Evolutionary conservation across 1,140 invertebrate genomes (phyloP).

Genomic region (Lanistes nyassanus): DNA sequence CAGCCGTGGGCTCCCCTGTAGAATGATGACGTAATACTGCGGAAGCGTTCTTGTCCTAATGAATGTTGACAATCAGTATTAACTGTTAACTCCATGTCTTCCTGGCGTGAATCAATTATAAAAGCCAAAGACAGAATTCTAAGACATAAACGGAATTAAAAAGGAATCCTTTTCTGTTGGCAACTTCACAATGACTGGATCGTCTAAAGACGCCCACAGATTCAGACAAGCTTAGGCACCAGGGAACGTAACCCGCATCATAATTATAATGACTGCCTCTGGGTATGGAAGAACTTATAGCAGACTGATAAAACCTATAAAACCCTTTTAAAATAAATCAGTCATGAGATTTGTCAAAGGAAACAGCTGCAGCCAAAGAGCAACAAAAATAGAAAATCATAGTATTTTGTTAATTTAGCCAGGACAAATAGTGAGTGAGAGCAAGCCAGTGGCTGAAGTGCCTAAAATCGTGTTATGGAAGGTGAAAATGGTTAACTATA

Average conservation of each 20-base stretch:
- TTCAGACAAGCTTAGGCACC: too few species aligned
- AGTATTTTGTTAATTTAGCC: not conserved
- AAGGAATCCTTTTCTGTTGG: not conserved
- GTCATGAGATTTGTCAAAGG: not conserved
- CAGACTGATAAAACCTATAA: too few species aligned
- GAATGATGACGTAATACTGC: slow-evolving; percentile 67
- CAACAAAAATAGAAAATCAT: not conserved
- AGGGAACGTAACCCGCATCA: too few species aligned
- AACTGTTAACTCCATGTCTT: too few species aligned
- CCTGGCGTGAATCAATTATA: not conserved
- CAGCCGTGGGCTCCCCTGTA: slow-evolving; percentile 45
- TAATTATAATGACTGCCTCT: too few species aligned
- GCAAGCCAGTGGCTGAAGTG: not conserved
- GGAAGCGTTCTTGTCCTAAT: slow-evolving; percentile 87
- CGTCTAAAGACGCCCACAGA: too few species aligned
- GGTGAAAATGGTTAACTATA: not conserved
- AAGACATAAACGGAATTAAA: not conserved
- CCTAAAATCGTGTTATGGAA: not conserved
- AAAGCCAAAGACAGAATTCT: not conserved
- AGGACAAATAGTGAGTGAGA: not conserved
- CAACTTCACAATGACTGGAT: not conserved
- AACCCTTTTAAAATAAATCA: too few species aligned
- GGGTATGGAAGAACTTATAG: too few species aligned
- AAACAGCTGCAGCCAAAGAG: not conserved
- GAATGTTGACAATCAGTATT: not conserved